A percentile compares a stretch with the other conserved stretches of the same genome.
phyloP scores from a whole-genome alignment of 2,888 invertebrate genomes.

The Heteromyza rotundicornis region DNA sequence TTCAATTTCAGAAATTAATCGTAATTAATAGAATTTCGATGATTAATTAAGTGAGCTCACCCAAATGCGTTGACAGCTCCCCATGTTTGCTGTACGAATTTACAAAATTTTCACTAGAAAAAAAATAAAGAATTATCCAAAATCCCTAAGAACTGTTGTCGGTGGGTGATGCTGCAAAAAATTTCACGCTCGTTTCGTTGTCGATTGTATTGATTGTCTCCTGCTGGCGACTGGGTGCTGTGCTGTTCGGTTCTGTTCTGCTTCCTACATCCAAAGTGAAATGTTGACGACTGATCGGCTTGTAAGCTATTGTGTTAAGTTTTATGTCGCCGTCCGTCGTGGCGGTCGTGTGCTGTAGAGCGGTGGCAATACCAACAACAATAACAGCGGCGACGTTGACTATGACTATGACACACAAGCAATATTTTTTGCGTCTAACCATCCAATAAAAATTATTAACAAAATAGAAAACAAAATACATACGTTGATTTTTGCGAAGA shows the following conservation, averaged over 20 bases:
- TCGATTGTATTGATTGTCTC: no score
- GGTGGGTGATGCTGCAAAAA: no score
- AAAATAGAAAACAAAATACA: constrained; percentile 3
- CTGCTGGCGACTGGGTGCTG: no score
- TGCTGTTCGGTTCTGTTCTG: constrained; percentile 18
- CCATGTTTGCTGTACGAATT: constrained; percentile 24
- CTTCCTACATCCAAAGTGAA: constrained; percentile 40
- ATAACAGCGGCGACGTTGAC: neutral
- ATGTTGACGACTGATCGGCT: constrained; percentile 46
- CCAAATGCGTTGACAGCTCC: constrained; percentile 28
- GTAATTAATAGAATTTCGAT: no score
- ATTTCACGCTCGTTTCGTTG: no score
- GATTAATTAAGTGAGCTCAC: constrained; percentile 24
- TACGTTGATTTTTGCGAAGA: neutral
- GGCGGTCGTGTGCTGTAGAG: constrained; percentile 21
- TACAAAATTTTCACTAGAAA: neutral
- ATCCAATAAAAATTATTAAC: neutral
- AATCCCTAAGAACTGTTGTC: no score
- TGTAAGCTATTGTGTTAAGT: constrained; percentile 42
- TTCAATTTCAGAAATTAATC: no score
- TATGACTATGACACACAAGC: neutral
- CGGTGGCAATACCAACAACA: no score
- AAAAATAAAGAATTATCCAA: no score
- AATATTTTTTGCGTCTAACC: neutral
- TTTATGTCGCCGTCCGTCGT: constrained; percentile 40